Evolutionary conservation across 2,113 vertebrate genomes (phyloP).

Genomic region (Nothocercus nigrocapillus): DNA sequence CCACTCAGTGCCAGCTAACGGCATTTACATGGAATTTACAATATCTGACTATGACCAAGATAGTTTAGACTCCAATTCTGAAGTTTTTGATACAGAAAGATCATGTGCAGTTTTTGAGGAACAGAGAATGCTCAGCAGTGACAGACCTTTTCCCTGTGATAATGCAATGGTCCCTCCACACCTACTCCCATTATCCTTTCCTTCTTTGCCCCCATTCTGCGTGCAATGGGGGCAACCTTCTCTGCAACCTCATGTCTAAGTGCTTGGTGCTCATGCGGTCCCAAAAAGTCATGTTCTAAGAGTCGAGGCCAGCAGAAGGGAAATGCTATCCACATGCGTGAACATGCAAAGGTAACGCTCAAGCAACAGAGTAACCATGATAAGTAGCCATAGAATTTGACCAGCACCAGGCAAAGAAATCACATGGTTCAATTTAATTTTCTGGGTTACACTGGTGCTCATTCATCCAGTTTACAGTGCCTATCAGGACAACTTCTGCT

Average conservation of each 20-base stretch:
- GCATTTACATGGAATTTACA: not conserved
- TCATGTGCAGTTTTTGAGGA: not conserved
- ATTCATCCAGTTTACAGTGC: not conserved
- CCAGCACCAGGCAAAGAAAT: not conserved
- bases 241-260: not conserved
- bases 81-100: not conserved
- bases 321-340: not conserved
- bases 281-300: not conserved
- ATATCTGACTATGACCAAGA: not conserved
- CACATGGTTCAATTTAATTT: not conserved
- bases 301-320: rapidly evolving
- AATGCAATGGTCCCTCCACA: not conserved
- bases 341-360: not conserved
- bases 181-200: not conserved
- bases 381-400: not conserved
- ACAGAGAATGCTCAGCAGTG: not conserved
- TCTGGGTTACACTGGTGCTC: not conserved
- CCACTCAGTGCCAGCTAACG: not conserved
- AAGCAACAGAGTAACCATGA: not conserved
- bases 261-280: not conserved
- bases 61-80: not conserved
- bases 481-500: not conserved
- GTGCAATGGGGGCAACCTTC: not conserved
- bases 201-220: not conserved
- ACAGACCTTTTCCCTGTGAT: not conserved